Conservation (phyloP, 2,113 vertebrate genomes). For the Zootoca vivipara region DNA sequence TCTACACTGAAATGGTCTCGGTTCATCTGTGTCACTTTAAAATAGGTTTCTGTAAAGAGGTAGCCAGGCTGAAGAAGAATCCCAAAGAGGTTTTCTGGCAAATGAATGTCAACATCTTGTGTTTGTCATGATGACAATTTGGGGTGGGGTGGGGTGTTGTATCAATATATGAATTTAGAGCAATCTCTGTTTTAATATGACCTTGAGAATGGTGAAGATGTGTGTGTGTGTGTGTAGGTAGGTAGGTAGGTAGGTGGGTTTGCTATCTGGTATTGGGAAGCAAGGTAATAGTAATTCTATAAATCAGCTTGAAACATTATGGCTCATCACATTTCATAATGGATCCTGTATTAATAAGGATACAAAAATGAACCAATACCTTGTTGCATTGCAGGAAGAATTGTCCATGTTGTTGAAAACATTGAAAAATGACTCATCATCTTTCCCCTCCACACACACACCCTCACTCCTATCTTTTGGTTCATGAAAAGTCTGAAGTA, state of each 20-base stretch:
- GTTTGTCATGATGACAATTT: slow-evolving; percentile 11
- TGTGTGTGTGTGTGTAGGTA: no score
- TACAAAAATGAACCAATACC: background rate
- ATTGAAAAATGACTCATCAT: background rate
- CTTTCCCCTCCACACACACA: background rate
- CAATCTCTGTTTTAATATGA: slow-evolving; percentile 32
- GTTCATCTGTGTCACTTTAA: slow-evolving; percentile 54
- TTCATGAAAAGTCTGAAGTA: background rate
- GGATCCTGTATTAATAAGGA: slow-evolving; percentile 38
- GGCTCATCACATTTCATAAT: slow-evolving; percentile 27
- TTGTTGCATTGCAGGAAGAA: background rate
- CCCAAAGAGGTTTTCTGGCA: slow-evolving; percentile 40
- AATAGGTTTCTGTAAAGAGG: slow-evolving; percentile 32
- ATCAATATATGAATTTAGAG: slow-evolving; percentile 12
- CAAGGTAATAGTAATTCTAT: slow-evolving; percentile 12
- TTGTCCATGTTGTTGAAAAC: background rate
- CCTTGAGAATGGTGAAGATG: background rate
- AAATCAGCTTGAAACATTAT: slow-evolving; percentile 41
- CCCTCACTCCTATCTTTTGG: background rate
- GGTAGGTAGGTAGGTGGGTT: slow-evolving; percentile 38
- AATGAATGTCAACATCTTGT: slow-evolving; percentile 43
- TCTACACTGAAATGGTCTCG: slow-evolving; percentile 41
- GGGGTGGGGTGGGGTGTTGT: slow-evolving; percentile 9
- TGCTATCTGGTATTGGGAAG: slow-evolving; percentile 41
- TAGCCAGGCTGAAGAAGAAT: slow-evolving; percentile 10